Percentiles rank a stretch among this genome's conserved stretches.
These are phyloP conservation scores for Scarus forsteni DNA, from an alignment of 2,797 vertebrate genomes.

Conservation along the genomic window DNA sequence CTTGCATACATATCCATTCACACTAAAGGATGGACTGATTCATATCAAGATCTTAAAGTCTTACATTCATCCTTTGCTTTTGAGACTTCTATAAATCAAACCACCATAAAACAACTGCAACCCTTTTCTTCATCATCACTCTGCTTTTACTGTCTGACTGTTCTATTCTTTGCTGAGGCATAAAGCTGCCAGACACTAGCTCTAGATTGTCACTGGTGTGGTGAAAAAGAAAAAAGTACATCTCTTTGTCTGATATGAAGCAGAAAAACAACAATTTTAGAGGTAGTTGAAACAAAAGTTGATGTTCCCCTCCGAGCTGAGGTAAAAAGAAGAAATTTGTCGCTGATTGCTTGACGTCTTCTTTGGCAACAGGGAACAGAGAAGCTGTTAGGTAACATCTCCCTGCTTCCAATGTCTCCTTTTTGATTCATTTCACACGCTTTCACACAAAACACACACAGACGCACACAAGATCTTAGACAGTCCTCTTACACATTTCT, in stretches of 20 bases:
- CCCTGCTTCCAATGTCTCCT: constrained; percentile 49
- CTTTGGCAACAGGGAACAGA: constrained; percentile 55
- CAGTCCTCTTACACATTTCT: constrained; percentile 47
- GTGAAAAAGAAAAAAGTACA: constrained; percentile 20
- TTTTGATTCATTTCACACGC: constrained; percentile 47
- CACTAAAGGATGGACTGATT: no score
- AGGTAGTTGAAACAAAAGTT: constrained; percentile 24
- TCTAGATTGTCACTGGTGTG: constrained; percentile 1
- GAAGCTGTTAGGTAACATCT: constrained; percentile 59
- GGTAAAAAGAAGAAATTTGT: constrained; percentile 67
- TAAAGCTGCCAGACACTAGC: no score
- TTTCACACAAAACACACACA: constrained; percentile 16
- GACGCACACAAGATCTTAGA: constrained; percentile 10
- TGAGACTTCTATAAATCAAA: no score
- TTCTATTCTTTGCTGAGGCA: no score
- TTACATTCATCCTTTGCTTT: no score
- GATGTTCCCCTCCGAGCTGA: constrained; percentile 51
- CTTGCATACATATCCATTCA: no score
- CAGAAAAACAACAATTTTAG: constrained; percentile 27
- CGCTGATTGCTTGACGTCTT: constrained; percentile 51
- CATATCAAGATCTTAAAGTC: no score
- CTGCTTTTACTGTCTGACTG: no score
- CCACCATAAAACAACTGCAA: no score
- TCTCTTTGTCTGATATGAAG: constrained; percentile 23
- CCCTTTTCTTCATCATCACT: no score